A percentile compares a stretch with the other conserved stretches of the same genome.
phyloP scores from a whole-genome alignment of 2,888 invertebrate species.

The Thysanoteuthis rhombus region DNA sequence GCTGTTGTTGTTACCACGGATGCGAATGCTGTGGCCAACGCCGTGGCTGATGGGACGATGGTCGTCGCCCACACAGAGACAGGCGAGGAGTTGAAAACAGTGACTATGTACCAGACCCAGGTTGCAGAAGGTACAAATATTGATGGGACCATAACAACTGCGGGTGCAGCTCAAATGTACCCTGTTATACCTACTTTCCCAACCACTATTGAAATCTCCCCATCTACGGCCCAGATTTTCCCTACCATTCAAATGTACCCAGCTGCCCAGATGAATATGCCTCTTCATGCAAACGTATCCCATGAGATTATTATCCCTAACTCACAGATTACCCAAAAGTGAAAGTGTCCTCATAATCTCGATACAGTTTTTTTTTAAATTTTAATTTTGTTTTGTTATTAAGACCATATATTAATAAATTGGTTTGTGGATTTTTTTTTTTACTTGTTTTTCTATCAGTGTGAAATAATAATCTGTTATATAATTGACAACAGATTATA shows the following conservation, averaged over 20 bases:
- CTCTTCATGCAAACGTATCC: background rate
- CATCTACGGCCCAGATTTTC: slow-evolving; percentile 16
- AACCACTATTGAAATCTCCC: slow-evolving; percentile 2
- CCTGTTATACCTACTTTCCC: slow-evolving; percentile 18
- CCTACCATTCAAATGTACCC: slow-evolving; percentile 25
- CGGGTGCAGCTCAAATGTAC: background rate
- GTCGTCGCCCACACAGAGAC: background rate
- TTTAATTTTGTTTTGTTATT: background rate
- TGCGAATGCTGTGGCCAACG: background rate
- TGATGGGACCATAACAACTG: background rate
- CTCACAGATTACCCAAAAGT: background rate
- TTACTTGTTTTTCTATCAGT: background rate
- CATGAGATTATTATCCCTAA: background rate
- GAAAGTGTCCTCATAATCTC: background rate
- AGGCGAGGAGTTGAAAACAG: background rate
- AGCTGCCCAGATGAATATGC: background rate
- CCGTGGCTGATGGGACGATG: background rate
- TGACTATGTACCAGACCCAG: slow-evolving; percentile 1
- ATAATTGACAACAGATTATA: background rate
- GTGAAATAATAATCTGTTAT: background rate
- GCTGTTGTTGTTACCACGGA: slow-evolving; percentile 19
- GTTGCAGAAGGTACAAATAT: background rate
- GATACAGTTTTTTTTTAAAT: background rate
- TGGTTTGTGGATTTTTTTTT: background rate
- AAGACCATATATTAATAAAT: background rate